Evolutionary conservation across 1,140 invertebrate species (phyloP).

Genomic region (Cardiocondyla obscurior): DNA sequence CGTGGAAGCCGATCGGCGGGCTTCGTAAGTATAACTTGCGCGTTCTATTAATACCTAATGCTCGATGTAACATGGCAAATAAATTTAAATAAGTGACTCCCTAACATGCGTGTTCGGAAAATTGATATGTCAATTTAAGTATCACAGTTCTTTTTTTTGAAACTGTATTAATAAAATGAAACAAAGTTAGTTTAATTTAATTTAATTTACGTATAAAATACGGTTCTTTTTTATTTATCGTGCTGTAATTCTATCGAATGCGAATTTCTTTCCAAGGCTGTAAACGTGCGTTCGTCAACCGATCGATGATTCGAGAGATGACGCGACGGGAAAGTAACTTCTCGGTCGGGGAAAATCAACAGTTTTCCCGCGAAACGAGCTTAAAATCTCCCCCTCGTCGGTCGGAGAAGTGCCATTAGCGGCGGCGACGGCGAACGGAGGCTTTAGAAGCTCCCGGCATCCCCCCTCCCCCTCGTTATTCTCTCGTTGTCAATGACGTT

Average conservation of each 20-base stretch:
- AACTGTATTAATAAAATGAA: background rate
- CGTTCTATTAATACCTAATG: background rate
- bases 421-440: conserved; percentile 59
- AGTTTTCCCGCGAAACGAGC: conserved; percentile 78
- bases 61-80: background rate
- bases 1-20: background rate
- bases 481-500: conserved; percentile 65
- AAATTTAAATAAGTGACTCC: background rate
- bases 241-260: background rate
- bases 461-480: conserved; percentile 59
- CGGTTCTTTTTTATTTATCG: background rate
- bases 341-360: conserved; percentile 75
- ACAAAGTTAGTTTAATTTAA: too few species aligned
- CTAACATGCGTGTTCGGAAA: background rate
- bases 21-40: background rate
- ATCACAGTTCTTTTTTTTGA: background rate
- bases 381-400: conserved; percentile 71
- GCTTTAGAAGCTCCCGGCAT: conserved; percentile 77
- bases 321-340: conserved; percentile 57
- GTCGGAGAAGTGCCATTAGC: conserved; percentile 77
- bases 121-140: background rate
- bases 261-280: background rate
- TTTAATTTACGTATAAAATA: too few species aligned
- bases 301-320: conserved; percentile 12
- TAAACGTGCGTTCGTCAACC: background rate